Evolutionary conservation across 2,797 vertebrate genomes (phyloP), one percentile per base, ranked within the genome.

Genomic region (Crypturellus tataupa): DNA sequence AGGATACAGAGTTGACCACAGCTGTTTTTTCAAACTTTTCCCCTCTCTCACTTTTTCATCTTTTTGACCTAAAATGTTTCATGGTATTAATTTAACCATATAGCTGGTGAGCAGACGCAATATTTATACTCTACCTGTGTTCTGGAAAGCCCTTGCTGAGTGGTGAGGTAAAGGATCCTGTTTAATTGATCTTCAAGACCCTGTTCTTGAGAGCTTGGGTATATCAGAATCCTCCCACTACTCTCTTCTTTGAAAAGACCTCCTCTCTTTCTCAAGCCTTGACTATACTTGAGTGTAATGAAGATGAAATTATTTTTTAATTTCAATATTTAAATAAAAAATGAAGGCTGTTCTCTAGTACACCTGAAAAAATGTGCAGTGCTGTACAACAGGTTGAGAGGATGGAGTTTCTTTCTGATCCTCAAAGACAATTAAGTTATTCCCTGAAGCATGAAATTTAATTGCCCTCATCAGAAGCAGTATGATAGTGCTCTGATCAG

Each of bases 181-280:
- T 95, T 97, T 96, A 98, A 97, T 95, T 89, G 63, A 64, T 95
- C 82, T 96, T 89, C 39, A 87, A 89, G 94, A 96, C 49, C 79
- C 42, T 37, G 79, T 49, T 90, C n/a, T 94, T 96, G 93, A 96
- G 86, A 93, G 72, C 87, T 95, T 83, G 62, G 46, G 95, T 85
- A 96, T 97, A 97, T 96, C 79, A 65, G 94, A 93, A 77, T 77
- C 14, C 37, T 76, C 37, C 73, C 78, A 49, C 72, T 12, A 27
- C 68, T 59, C 10, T 79, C 92, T 69, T 37, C 13, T 69, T 93
- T 72, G 78, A 94, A 96, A 82, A 84, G 81, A 31, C 68, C 71
- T 68, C 79, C 58, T 81, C 31, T 96, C 59, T 63, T 92, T 80
- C 49, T 85, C 79, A 96, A 96, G 58, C 58, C n/a, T 87, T 59